phyloP scores from a whole-genome alignment of 2,797 vertebrate genomes.

The Eulemur rubriventer region DNA sequence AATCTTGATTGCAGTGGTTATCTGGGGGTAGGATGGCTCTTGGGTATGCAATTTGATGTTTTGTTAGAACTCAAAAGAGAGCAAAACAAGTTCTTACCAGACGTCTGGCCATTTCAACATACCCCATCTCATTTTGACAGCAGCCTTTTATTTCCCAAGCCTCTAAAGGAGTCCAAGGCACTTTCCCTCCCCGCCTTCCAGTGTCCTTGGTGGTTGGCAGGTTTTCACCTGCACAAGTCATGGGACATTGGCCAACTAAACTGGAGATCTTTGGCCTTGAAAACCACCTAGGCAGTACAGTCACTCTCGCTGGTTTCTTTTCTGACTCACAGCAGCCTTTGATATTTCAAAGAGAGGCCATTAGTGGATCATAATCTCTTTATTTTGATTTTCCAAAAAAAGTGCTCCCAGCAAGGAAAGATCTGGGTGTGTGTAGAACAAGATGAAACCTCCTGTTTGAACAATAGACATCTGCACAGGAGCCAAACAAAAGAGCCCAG shows the following conservation, averaged over 20 bases:
- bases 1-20: not conserved
- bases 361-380: constrained; percentile 65
- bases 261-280: not conserved
- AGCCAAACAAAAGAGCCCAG: constrained; percentile 33
- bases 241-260: not conserved
- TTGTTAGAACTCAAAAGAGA: constrained; percentile 23
- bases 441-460: constrained; percentile 32
- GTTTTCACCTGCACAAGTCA: not conserved
- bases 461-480: constrained; percentile 57
- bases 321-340: constrained; percentile 62
- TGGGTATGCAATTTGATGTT: not conserved
- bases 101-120: not conserved
- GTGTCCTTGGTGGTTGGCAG: not conserved
- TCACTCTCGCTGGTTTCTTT: not conserved
- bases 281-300: not conserved
- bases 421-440: constrained; percentile 60
- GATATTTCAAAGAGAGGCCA: constrained; percentile 63
- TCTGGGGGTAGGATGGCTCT: not conserved
- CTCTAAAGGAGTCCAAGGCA: not conserved
- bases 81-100: not conserved
- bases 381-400: constrained; percentile 58
- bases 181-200: not conserved
- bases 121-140: not conserved
- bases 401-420: constrained; percentile 71
- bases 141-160: not conserved